Conservation (phyloP, 2,113 vertebrate species). For the Nycticebus coucang region DNA sequence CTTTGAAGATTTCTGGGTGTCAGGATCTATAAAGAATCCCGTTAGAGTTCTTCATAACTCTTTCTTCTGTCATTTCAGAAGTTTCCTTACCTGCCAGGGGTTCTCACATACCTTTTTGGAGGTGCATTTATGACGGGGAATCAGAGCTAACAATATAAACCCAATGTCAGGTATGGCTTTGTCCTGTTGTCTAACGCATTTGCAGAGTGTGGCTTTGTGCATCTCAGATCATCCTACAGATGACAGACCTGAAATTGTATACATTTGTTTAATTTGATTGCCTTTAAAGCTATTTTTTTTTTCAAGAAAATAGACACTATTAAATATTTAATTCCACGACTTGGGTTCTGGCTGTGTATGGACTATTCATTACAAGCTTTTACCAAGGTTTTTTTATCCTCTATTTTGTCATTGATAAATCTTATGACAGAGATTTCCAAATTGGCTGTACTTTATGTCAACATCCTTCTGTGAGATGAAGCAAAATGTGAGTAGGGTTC, state of each 20-base stretch:
- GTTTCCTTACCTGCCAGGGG: not conserved
- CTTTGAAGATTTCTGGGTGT: not conserved
- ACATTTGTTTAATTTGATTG: constrained; percentile 74
- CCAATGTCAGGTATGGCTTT: no score
- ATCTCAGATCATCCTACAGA: constrained; percentile 38
- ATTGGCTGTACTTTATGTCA: constrained; percentile 11
- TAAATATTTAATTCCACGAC: constrained; percentile 76
- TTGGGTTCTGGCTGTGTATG: constrained; percentile 72
- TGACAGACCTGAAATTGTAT: constrained; percentile 41
- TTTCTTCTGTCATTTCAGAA: not conserved
- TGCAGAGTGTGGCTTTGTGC: not conserved
- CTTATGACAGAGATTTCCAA: not conserved
- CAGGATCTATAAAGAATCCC: not conserved
- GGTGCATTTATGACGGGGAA: no score
- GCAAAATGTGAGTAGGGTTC: not conserved
- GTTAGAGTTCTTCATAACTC: not conserved
- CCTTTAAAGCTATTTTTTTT: constrained; percentile 69
- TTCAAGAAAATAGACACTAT: constrained; percentile 55
- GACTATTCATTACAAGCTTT: constrained; percentile 79
- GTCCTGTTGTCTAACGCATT: not conserved
- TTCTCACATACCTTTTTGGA: not conserved
- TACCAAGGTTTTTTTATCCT: constrained; percentile 71
- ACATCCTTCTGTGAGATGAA: constrained; percentile 14
- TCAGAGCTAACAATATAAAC: not conserved
- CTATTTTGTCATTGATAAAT: constrained; percentile 62